Conservation (phyloP, 2,113 vertebrate species). For the Oreochromis tanganicae region DNA sequence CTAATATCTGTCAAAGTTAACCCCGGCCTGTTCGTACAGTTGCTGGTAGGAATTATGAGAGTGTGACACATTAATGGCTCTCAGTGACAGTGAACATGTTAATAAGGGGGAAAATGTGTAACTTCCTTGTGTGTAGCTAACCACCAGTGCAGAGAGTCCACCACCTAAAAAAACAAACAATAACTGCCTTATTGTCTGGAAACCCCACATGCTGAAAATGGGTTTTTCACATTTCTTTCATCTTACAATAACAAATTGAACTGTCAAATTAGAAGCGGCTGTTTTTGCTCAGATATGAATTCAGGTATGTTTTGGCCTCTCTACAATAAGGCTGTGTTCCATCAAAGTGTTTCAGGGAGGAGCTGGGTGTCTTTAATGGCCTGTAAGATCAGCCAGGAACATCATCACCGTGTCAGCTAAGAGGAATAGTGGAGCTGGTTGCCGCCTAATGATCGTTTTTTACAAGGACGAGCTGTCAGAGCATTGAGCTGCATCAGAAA, state of each 20-base stretch:
- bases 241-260: not conserved
- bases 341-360: not conserved
- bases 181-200: accelerated
- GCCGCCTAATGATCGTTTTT: not conserved
- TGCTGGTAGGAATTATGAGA: not conserved
- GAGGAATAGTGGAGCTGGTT: not conserved
- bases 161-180: not conserved
- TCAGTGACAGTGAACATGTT: not conserved
- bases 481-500: not conserved
- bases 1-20: not conserved
- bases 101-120: not conserved
- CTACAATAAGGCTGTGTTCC: not conserved
- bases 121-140: not conserved
- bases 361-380: not conserved
- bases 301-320: not conserved
- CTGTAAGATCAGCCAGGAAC: not conserved
- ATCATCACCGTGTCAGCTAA: not conserved
- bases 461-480: not conserved
- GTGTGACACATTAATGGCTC: not conserved
- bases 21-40: accelerated
- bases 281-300: not conserved
- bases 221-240: not conserved
- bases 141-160: not conserved
- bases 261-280: not conserved
- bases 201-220: not conserved